phyloP scores from a whole-genome alignment of 2,113 vertebrate genomes.

The Microcebus lehilahytsara region DNA sequence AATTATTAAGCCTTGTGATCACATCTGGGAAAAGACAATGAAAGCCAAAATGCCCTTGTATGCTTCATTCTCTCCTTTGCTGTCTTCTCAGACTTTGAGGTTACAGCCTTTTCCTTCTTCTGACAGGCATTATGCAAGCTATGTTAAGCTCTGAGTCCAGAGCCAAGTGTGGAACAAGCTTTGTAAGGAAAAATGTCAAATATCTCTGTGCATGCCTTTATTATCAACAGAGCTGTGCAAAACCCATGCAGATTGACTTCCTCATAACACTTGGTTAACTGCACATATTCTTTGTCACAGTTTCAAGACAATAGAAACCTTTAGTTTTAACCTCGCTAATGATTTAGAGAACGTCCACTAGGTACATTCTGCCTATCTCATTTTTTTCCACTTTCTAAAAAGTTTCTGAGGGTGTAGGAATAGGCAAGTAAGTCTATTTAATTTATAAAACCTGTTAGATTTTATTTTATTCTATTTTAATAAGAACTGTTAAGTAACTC shows the following conservation, averaged over 20 bases:
- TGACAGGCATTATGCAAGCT: conserved; percentile 6
- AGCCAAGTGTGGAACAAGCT: not conserved
- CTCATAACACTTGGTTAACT: not conserved
- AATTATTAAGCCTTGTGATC: conserved; percentile 15
- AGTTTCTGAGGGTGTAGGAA: not conserved
- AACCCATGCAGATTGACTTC: not conserved
- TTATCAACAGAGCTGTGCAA: conserved; percentile 19
- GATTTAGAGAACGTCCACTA: not conserved
- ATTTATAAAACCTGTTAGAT: not conserved
- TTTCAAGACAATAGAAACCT: not conserved
- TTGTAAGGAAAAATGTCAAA: conserved; percentile 35
- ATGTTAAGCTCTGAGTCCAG: not conserved
- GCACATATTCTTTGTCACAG: not conserved
- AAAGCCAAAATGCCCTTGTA: not conserved
- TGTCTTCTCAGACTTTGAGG: not conserved
- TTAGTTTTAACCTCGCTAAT: conserved; percentile 13
- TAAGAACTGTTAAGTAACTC: not conserved
- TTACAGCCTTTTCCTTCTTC: not conserved
- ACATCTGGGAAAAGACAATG: not conserved
- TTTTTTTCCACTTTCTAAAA: not conserved
- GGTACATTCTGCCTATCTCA: not conserved
- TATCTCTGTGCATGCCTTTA: conserved; percentile 26
- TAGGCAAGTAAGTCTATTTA: not conserved
- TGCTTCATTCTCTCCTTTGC: not conserved
- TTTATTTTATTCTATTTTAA: conserved; percentile 41